Evolutionary conservation across 2,888 invertebrate species (phyloP), one percentile per base, ranked within the genome.

Genomic region (Papilio elwesi): DNA sequence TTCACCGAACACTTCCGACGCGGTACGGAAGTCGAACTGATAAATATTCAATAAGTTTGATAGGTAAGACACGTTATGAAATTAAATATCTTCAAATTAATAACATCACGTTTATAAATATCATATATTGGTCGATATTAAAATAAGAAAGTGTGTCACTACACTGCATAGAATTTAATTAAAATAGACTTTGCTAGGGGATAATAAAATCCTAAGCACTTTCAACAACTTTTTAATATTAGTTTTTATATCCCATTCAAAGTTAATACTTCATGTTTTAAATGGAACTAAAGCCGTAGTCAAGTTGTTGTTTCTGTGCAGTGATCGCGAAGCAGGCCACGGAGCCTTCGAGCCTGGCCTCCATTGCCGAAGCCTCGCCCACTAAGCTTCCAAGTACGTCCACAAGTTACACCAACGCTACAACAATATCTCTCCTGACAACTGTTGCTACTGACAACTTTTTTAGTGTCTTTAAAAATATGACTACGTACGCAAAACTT

Each of bases 381-480:
- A 94, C 95, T 94, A 95, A 94, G 89, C 90, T 91, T 87, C 94
- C 95, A 95, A 95, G 95, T 95, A 95, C 88, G 95, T 95, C 87
- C 83, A 78, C 57, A 81, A 77, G 78, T 82, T 76, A 77, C 26
- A 26, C 79, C 71, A 75, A 80, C 83, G 89, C 90, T 88, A 85
- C 79, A 90, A 90, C 89, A 91, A 90, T 89, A 90, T 89, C 90
- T 88, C 85, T 63, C 73, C 75, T 26, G 26, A 75, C 38, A 55
- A 16, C 11, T 51, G 57, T 63, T 26, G 26, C 4, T 26, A 26
- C 1, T 26, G 26, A 2, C 26, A 26, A 26, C 26, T 26, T n/a
- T n/a, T n/a, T n/a, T n/a, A n/a, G n/a, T n/a, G n/a, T 12, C 13
- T 59, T 4, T 36, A 43, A 66, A 43, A 52, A n/a, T n/a, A 9